Conservation (phyloP, 2,113 vertebrate species). For the Poecilia latipinna region DNA sequence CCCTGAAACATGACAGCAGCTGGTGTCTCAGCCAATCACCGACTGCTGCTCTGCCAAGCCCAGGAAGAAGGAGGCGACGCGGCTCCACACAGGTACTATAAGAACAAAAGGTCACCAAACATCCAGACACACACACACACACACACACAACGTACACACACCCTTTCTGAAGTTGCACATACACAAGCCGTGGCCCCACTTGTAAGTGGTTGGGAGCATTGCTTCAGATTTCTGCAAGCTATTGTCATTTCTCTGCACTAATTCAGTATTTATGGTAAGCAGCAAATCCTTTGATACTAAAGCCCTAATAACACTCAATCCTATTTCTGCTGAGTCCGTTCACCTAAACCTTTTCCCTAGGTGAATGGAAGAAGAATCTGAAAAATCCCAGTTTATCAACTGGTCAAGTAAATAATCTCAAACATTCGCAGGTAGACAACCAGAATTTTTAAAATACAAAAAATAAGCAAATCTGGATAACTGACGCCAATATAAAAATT, state of each 20-base stretch:
- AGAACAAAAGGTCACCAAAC: conserved; percentile 1
- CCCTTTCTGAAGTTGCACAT: conserved; percentile 10
- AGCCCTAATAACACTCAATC: conserved; percentile 45
- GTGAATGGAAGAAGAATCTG: conserved; percentile 3
- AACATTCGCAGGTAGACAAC: conserved; percentile 25
- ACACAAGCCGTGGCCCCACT: conserved; percentile 6
- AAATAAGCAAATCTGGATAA: neutral
- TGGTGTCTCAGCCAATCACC: conserved; percentile 40
- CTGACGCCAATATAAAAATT: neutral
- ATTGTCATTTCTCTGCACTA: conserved; percentile 30
- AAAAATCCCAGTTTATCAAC: conserved; percentile 14
- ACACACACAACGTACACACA: neutral
- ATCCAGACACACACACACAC: neutral
- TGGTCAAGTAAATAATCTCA: neutral
- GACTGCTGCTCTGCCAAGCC: conserved; percentile 29
- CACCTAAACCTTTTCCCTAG: neutral
- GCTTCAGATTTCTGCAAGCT: conserved; percentile 39
- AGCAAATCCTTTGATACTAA: conserved; percentile 48
- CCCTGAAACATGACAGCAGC: conserved; percentile 52
- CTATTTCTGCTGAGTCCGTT: conserved; percentile 51
- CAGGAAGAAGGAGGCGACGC: conserved; percentile 22
- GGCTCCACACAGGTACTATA: conserved; percentile 18
- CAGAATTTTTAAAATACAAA: conserved; percentile 24
- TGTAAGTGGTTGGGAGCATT: conserved; percentile 17
- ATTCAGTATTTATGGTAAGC: conserved; percentile 52